Percentiles rank a stretch among this genome's conserved stretches.
Evolutionary conservation across 2,797 vertebrate species (phyloP).

Genomic region (Taeniopygia guttata): DNA sequence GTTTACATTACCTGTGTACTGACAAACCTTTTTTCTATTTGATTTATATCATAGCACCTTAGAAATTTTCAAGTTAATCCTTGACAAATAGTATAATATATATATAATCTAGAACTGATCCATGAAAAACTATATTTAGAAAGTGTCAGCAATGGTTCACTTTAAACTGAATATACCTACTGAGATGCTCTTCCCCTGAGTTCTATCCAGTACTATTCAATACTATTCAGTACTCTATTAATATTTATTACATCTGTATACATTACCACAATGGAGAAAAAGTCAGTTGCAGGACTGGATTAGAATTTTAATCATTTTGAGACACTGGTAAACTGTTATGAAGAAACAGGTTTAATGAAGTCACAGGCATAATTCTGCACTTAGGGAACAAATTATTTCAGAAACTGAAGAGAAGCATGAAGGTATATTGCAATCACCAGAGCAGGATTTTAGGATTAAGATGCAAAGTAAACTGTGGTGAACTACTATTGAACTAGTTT

Average conservation of each 20-base stretch:
- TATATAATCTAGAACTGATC: not conserved
- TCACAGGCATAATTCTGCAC: not conserved
- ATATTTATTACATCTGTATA: not conserved
- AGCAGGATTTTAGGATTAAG: not conserved
- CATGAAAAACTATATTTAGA: not conserved
- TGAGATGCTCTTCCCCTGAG: not conserved
- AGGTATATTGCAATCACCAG: not conserved
- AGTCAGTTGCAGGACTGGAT: not conserved
- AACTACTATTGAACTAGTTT: not conserved
- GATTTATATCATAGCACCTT: not conserved
- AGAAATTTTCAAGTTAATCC: not conserved
- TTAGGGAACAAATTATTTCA: not conserved
- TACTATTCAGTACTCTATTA: not conserved
- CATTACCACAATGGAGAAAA: not conserved
- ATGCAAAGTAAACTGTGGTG: not conserved
- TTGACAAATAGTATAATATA: not conserved
- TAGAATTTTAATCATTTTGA: not conserved
- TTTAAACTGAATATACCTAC: not conserved
- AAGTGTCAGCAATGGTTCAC: not conserved
- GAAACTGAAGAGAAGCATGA: not conserved
- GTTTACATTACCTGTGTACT: fast-evolving
- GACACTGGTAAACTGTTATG: not conserved
- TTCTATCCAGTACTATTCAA: not conserved
- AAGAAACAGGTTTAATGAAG: not conserved
- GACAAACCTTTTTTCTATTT: not conserved